Base-by-base conservation (phyloP, 1,140 invertebrate species). In the Drosophila kanapiae region DNA sequence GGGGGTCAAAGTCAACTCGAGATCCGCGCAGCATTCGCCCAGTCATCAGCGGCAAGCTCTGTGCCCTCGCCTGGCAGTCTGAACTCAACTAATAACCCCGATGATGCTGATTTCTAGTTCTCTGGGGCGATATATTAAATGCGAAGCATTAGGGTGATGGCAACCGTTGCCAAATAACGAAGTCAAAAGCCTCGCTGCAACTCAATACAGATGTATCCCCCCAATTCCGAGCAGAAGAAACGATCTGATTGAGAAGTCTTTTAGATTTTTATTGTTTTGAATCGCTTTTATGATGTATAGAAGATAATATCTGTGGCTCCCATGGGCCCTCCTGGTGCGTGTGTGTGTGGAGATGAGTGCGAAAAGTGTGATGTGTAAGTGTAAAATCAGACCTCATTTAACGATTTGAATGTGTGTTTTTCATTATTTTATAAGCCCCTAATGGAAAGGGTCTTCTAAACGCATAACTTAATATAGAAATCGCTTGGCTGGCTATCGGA, bases 1-100 rank as follows among this genome's bases (percentile, higher is more conserved):
- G 70, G 78, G 70, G 85, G 85, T 88, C 85, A 88, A 88, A 88
- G 85, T 90, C 85, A 81, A 81, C 75, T 78, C 68, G 65, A 80
- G 74, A 78, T 59, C 61, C 69, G 65, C 78, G 70, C 78, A 64
- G 64, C 77, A 88, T 80, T 84, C 72, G 84, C 84, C 68, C 77
- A 67, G 85, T 88, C 85, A 88, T 90, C 86, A 78, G 74, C 59
- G 51, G 45, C 38, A 62, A 75, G 76, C 33, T 38, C 48, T 48
- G 48, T 72, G 51, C 68, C 79, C 54, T 86, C 75, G 79, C 70
- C 78, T 49, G 58, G 33, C 63, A 74, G 53, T 57, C 51, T 65
- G 40, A 77, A 69, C 67, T 87, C 64, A 70, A 74, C 76, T 71
- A 80, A 69, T 76, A 83, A 72, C 59, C 65, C 62, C 45, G 38